phyloP scores from a whole-genome alignment of 2,888 invertebrate species.

The Drosophila austrosaltans region DNA sequence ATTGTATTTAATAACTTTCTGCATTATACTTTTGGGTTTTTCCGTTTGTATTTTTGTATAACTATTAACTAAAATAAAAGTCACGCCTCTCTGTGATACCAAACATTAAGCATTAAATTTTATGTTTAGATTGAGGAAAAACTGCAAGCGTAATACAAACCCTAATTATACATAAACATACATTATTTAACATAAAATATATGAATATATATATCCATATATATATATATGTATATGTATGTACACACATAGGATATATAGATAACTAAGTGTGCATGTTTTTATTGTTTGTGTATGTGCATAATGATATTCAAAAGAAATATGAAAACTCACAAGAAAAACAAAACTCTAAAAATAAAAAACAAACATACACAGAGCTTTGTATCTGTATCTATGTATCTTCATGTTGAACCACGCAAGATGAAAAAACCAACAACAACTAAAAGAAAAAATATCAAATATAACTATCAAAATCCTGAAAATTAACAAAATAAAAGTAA shows the following conservation, averaged over 20 bases:
- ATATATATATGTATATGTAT: slow-evolving; percentile 39
- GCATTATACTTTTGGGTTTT: slow-evolving; percentile 44
- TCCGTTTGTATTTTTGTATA: slow-evolving; percentile 55
- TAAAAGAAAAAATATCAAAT: not conserved
- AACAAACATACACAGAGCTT: slow-evolving; percentile 12
- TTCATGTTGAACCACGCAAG: slow-evolving; percentile 28
- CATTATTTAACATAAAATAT: slow-evolving; percentile 27
- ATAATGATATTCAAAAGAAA: slow-evolving; percentile 61
- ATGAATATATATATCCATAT: slow-evolving; percentile 42
- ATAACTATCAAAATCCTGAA: slow-evolving; percentile 3
- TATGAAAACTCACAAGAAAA: slow-evolving; percentile 28
- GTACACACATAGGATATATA: slow-evolving; percentile 38
- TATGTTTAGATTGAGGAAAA: slow-evolving; percentile 70
- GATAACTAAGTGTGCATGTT: slow-evolving; percentile 71
- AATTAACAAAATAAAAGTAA: slow-evolving; percentile 28
- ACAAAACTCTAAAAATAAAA: slow-evolving; percentile 7
- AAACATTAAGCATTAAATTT: slow-evolving; percentile 78
- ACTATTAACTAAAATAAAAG: slow-evolving; percentile 63
- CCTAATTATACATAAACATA: slow-evolving; percentile 31
- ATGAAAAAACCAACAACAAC: slow-evolving; percentile 14
- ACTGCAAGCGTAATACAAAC: slow-evolving; percentile 60
- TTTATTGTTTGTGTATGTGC: slow-evolving; percentile 69
- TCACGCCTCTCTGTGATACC: slow-evolving; percentile 83
- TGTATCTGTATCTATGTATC: slow-evolving; percentile 35
- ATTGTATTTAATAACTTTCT: slow-evolving; percentile 54